Percentiles rank a stretch among this genome's conserved stretches.
Evolutionary conservation across 2,888 invertebrate genomes (phyloP).

Genomic region (Dermolepida albohirtum): DNA sequence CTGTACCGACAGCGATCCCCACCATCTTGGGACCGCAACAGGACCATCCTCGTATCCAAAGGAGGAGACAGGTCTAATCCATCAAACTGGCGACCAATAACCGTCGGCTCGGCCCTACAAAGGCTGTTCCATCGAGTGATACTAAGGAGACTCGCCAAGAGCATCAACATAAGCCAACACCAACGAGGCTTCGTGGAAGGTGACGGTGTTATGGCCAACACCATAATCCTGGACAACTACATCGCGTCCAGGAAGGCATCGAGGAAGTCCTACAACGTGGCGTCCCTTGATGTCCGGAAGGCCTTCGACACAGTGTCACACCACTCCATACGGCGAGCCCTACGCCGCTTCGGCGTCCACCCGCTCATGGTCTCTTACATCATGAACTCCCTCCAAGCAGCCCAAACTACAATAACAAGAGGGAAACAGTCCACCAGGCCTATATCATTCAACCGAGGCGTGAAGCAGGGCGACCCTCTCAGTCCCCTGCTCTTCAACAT

Average conservation of each 20-base stretch:
- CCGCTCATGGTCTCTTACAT: no score
- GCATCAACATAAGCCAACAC: slow-evolving; percentile 37
- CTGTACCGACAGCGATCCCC: no score
- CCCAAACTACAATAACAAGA: no score
- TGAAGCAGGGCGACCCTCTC: no score
- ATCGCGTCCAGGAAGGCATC: not conserved
- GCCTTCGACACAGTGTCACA: no score
- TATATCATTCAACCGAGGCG: no score
- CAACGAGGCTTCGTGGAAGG: slow-evolving; percentile 54
- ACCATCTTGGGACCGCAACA: no score
- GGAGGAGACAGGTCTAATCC: slow-evolving; percentile 43
- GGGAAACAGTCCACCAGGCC: no score
- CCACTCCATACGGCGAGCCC: no score
- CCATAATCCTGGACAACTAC: slow-evolving; percentile 51
- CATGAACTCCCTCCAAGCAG: no score
- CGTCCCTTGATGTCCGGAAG: slow-evolving; percentile 50
- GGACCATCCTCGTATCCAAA: slow-evolving; percentile 38
- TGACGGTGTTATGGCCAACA: slow-evolving; percentile 59
- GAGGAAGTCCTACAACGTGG: slow-evolving; percentile 50
- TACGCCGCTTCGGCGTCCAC: no score
- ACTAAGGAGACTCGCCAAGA: slow-evolving; percentile 45
- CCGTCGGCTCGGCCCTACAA: slow-evolving; percentile 52
- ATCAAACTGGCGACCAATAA: slow-evolving; percentile 53
- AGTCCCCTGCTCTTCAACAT: no score
- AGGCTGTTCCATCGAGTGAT: slow-evolving; percentile 52